Conservation (phyloP, 2,888 invertebrate species). For the Leptodirus hochenwartii region DNA sequence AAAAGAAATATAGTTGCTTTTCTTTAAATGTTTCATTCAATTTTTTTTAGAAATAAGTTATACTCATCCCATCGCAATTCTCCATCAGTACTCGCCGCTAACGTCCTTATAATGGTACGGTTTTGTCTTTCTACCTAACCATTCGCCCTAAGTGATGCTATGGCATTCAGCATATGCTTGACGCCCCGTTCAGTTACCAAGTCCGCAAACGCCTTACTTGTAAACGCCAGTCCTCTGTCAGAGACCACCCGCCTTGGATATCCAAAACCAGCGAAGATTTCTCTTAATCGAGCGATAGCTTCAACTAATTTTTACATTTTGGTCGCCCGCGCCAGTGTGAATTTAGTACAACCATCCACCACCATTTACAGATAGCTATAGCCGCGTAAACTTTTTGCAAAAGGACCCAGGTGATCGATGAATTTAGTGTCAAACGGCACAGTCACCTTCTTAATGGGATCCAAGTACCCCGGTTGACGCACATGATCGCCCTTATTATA, state of each 20-base stretch:
- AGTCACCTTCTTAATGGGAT: conserved; percentile 23
- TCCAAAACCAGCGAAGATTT: conserved; percentile 1
- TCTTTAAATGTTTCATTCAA: too few species aligned
- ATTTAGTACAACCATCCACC: conserved; percentile 23
- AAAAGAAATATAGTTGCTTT: too few species aligned
- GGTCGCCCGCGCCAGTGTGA: not conserved
- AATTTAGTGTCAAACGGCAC: conserved; percentile 25
- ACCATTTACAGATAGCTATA: conserved; percentile 20
- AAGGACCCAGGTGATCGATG: conserved; percentile 26
- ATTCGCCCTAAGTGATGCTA: conserved; percentile 14
- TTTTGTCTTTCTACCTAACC: conserved; percentile 17
- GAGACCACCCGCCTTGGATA: conserved; percentile 3
- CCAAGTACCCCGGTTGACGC: conserved; percentile 18
- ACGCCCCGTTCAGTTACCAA: conserved; percentile 10
- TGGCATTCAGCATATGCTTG: conserved; percentile 11
- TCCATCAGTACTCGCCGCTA: conserved; percentile 14
- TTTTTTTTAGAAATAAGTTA: too few species aligned
- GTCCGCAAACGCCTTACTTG: conserved; percentile 5
- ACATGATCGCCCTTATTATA: conserved; percentile 18
- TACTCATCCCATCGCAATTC: conserved; percentile 17
- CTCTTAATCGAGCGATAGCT: conserved; percentile 2
- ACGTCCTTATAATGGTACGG: conserved; percentile 16
- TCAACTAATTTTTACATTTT: not conserved
- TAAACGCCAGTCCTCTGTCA: conserved; percentile 9
- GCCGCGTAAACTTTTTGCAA: conserved; percentile 11